Evolutionary conservation across 1,140 invertebrate species (phyloP), one percentile per base, ranked within the genome.

Genomic region (Drosophila athabasca): DNA sequence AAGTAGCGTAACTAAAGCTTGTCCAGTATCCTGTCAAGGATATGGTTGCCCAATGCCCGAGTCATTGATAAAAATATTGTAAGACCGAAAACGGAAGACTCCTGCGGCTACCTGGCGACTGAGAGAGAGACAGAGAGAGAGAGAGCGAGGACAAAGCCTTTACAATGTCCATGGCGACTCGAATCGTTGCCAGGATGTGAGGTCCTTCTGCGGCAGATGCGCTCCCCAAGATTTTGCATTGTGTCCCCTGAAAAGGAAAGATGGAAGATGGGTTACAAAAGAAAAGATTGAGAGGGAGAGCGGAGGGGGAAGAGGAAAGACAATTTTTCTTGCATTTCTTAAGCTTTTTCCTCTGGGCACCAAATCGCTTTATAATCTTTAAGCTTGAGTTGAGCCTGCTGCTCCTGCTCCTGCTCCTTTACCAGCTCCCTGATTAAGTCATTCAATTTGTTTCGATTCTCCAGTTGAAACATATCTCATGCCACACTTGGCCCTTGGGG

Each of bases 1-100:
- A 88, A 87, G 82, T 62, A 78, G 82, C 79, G 83, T 80, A 82
- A 88, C 82, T 82, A 88, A 87, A 88, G 83, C 83, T 87, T 55
- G 52, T 17, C 22, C 66, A 67, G 68, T 51, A 65, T 59, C 69
- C 44, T 78, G 22, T 50, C 48, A 67, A 58, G 73, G 65, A 79
- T 77, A 45, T 67, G 67, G 3, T 4, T 39, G 35, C 35, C 35
- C 31, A 9, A 31, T 31, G 31, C 52, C 74, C 74, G 54, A 59
- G 44, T 45, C 65, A 81, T 51, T 62, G 67, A 77, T 74, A 79
- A 79, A 79, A 83, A 75, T 67, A 71, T 76, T 71, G 72, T 67
- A 72, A 79, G 48, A 60, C 26, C 31, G 50, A 57, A 31, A 54
- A 35, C 69, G 72, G 64, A 54, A 50, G 70, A 45, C 29, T 26